Conservation (phyloP, 2,113 vertebrate genomes). For the Pseudolaguvia tuberculata region DNA sequence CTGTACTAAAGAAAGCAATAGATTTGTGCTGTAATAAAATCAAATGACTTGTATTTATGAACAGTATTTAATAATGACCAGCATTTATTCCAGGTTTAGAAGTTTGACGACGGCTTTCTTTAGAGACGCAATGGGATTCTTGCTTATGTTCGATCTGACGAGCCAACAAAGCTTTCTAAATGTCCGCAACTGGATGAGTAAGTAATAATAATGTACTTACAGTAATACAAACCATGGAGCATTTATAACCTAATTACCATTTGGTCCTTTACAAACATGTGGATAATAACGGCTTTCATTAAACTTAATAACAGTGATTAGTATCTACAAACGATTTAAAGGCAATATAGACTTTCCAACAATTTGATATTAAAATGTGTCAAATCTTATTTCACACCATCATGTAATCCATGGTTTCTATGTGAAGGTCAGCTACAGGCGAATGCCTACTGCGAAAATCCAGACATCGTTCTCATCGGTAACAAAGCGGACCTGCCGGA, state of each 20-base stretch:
- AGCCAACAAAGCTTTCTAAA: slow-evolving; percentile 96
- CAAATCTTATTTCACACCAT: too few species aligned
- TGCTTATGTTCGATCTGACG: slow-evolving; percentile 94
- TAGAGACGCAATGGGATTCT: slow-evolving; percentile 94
- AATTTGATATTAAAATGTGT: too few species aligned
- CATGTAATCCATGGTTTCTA: too few species aligned
- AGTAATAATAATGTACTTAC: slow-evolving; percentile 55
- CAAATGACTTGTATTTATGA: slow-evolving; percentile 4
- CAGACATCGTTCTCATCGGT: slow-evolving; percentile 89
- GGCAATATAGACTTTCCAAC: too few species aligned
- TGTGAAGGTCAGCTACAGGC: slow-evolving; percentile 84
- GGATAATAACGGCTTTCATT: too few species aligned
- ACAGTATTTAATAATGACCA: neutral
- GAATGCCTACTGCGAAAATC: slow-evolving; percentile 94
- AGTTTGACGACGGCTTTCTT: slow-evolving; percentile 94
- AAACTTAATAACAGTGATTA: too few species aligned
- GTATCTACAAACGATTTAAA: too few species aligned
- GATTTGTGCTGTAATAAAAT: neutral
- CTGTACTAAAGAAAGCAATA: neutral
- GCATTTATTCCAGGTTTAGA: slow-evolving; percentile 64
- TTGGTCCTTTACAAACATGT: neutral
- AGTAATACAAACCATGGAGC: neutral
- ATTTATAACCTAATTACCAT: neutral
- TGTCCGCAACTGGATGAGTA: slow-evolving; percentile 97
- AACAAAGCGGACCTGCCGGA: slow-evolving; percentile 90